Conservation (phyloP, 2,888 invertebrate genomes). For the Drosophila affinis region DNA sequence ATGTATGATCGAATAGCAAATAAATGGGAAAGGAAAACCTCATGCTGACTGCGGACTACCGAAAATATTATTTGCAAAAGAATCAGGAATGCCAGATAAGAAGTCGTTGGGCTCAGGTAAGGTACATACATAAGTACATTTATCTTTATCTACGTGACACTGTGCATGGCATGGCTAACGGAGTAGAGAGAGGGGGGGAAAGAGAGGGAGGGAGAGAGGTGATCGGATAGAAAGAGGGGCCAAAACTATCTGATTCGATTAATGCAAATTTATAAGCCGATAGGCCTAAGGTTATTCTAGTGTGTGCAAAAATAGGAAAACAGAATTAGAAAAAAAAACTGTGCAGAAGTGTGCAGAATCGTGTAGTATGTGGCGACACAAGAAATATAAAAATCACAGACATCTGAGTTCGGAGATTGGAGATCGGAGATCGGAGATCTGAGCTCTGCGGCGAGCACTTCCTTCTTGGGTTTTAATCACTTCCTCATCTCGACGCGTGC, state of each 20-base stretch:
- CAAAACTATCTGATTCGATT: constrained; percentile 12
- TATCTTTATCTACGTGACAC: constrained; percentile 37
- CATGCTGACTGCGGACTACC: constrained; percentile 44
- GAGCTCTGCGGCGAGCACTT: constrained; percentile 55
- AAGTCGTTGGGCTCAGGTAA: constrained; percentile 21
- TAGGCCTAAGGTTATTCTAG: constrained; percentile 24
- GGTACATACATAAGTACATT: constrained; percentile 7
- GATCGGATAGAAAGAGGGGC: constrained; percentile 18
- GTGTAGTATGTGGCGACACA: neutral
- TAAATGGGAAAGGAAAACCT: constrained; percentile 27
- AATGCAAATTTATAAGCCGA: constrained; percentile 33
- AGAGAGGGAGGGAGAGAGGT: constrained; percentile 4
- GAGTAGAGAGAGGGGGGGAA: constrained; percentile 8
- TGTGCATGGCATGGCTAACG: constrained; percentile 6
- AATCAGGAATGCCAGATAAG: constrained; percentile 55
- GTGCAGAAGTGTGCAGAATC: no score
- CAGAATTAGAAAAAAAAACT: constrained; percentile 48
- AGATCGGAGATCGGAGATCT: no score
- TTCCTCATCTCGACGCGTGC: constrained; percentile 78
- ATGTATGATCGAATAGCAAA: constrained; percentile 40
- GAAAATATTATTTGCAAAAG: constrained; percentile 64
- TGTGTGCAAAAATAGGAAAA: constrained; percentile 27
- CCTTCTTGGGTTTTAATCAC: constrained; percentile 75
- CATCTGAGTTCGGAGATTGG: constrained; percentile 32
- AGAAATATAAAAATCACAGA: constrained; percentile 61